phyloP scores from a whole-genome alignment of 1,140 invertebrate species.

The Littorina saxatilis region DNA sequence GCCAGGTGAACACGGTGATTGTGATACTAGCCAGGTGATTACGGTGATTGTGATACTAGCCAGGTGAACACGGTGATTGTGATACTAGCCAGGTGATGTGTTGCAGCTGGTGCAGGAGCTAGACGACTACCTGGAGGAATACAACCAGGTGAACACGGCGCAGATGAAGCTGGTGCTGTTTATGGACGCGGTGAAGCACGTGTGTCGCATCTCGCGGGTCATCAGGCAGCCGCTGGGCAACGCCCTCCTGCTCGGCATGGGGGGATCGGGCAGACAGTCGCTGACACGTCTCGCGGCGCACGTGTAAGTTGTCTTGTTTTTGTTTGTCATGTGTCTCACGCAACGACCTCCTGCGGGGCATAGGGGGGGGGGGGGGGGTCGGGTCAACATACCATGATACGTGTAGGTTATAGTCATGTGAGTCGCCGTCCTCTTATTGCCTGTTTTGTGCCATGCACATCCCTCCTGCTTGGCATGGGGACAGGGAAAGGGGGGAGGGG shows the following conservation, averaged over 20 bases:
- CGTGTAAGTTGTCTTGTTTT: constrained; percentile 64
- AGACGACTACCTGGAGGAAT: constrained; percentile 87
- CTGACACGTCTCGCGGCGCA: constrained; percentile 73
- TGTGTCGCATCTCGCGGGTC: constrained; percentile 74
- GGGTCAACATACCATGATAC: too few relatives aligned
- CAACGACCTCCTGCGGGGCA: constrained; percentile 58
- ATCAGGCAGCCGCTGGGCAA: constrained; percentile 76
- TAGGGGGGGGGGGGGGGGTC: constrained; percentile 58
- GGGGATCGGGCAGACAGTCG: constrained; percentile 70
- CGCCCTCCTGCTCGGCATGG: constrained; percentile 69
- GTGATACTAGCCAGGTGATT: too few relatives aligned
- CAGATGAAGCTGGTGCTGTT: constrained; percentile 83
- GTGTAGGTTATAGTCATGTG: too few relatives aligned
- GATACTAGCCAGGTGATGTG: too few relatives aligned
- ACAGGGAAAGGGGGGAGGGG: too few relatives aligned
- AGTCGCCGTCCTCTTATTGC: too few relatives aligned
- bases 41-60: too few relatives aligned
- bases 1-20: too few relatives aligned
- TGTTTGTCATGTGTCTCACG: background rate
- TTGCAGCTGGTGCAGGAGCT: constrained; percentile 71
- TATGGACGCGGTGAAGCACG: constrained; percentile 74
- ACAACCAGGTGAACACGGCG: constrained; percentile 84
- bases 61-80: too few relatives aligned
- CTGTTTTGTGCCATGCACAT: too few relatives aligned
- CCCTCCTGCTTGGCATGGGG: too few relatives aligned